Evolutionary conservation across 2,888 invertebrate species (phyloP), one percentile per base, ranked within the genome.

Genomic region (Smittia sp.): DNA sequence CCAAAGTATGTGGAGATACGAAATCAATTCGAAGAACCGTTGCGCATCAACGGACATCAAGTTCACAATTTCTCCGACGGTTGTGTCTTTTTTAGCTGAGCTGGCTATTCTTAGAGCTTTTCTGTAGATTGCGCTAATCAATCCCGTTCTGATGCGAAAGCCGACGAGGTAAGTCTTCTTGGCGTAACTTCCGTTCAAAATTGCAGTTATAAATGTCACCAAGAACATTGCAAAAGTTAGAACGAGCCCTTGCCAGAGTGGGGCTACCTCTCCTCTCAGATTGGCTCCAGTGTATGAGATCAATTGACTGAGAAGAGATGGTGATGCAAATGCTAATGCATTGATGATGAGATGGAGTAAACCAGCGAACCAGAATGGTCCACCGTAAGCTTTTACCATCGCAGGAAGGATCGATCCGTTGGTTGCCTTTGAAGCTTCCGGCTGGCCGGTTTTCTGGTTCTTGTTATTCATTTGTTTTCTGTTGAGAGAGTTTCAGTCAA

Each of bases 181-280:
- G 77, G 85, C 86, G 76, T 86, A 86, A 76, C 85, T 85, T 65
- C 85, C 84, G 66, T 85, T 80, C 67, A 86, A 77, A 66, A 87
- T 76, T 1, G 87, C 86, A 77, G 85, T 84, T 1, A 85, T 39
- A 3, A 83, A 77, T 0, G 86, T 82, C 0, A 83, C 81, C 2
- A 83, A 74, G 74, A 89, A 84, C 78, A 89, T 80, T 1, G 83
- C 74, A 1, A 79, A 74, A 3, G 87, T 86, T 77, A 85, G 87
- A n/a, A 85, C 78, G 76, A 86, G 83, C 9, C 89, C 88, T 77
- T 85, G 85, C 87, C 88, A 88, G 18, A 75, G 15, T 11, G 75
- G 75, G 41, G 79, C 79, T 24, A 81, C 78, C 1, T 79, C 78
- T 39, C 38, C 39, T 25, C 77, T 78, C 4, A 32, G 9, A 32